A percentile compares a stretch with the other conserved stretches of the same genome.
Conservation (phyloP, 2,888 invertebrate species). For the Platynereis dumerilii region DNA sequence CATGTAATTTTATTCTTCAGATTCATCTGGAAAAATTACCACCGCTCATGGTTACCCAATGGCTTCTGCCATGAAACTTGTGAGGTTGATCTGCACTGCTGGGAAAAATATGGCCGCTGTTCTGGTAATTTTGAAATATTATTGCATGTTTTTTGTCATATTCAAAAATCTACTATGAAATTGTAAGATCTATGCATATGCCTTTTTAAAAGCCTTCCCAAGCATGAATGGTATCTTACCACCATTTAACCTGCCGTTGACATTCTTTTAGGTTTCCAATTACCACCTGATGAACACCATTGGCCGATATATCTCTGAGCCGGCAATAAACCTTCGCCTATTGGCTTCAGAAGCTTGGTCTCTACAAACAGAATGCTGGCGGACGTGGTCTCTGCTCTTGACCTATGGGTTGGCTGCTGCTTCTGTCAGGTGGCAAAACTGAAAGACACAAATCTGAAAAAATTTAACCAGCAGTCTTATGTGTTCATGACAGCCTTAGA, state of each 20-base stretch:
- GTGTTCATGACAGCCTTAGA: no score
- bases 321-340: no score
- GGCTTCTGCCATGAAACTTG: slow-evolving; percentile 74
- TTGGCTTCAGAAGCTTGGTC: slow-evolving; percentile 45
- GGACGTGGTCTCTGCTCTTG: slow-evolving; percentile 69
- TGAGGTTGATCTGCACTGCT: slow-evolving; percentile 75
- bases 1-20: no score
- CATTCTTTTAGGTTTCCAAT: background rate
- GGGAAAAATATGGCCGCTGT: slow-evolving; percentile 67
- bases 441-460: no score
- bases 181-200: no score
- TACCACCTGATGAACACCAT: no score
- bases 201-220: no score
- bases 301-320: no score
- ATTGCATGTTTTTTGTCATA: background rate
- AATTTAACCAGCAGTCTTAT: no score
- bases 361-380: slow-evolving; percentile 64
- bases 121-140: slow-evolving; percentile 62
- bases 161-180: background rate
- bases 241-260: background rate
- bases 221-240: no score
- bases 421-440: slow-evolving; percentile 18
- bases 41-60: slow-evolving; percentile 74
- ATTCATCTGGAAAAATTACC: slow-evolving; percentile 32
- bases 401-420: slow-evolving; percentile 68